Conservation (phyloP, 2,888 invertebrate genomes). For the Netelia virgata region DNA sequence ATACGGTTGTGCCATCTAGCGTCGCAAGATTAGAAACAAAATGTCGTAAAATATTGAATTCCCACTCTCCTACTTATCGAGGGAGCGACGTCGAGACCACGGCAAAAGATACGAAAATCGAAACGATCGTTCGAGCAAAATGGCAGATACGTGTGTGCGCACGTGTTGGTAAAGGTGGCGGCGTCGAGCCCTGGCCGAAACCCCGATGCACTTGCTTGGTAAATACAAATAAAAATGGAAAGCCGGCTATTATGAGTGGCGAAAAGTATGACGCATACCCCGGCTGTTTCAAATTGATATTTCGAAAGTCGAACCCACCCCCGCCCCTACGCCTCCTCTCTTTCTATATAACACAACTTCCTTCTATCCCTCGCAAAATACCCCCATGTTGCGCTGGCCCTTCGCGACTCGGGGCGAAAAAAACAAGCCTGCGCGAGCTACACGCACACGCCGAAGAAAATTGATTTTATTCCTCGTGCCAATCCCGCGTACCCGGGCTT, state of each 20-base stretch:
- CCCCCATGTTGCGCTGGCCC: conserved; percentile 50
- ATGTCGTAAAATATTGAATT: conserved; percentile 81
- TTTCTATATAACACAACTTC: no score
- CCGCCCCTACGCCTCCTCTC: background rate
- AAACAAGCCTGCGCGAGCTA: conserved; percentile 36
- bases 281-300: conserved; percentile 82
- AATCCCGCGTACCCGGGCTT: conserved; percentile 72
- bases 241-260: conserved; percentile 83
- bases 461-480: conserved; percentile 76
- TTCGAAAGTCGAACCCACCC: conserved; percentile 74
- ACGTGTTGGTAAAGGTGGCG: conserved; percentile 50
- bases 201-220: conserved; percentile 68
- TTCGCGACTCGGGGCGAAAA: conserved; percentile 38
- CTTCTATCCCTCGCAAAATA: conserved; percentile 12
- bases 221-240: conserved; percentile 84
- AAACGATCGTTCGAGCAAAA: conserved; percentile 51
- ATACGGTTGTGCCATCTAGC: conserved; percentile 71
- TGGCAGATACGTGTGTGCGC: conserved; percentile 24
- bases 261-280: conserved; percentile 83
- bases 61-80: conserved; percentile 55
- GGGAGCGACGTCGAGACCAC: background rate
- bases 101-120: conserved; percentile 56
- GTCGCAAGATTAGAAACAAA: conserved; percentile 80
- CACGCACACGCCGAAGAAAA: conserved; percentile 56
- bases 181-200: conserved; percentile 23